Evolutionary conservation across 2,797 vertebrate genomes (phyloP).

Genomic region (Lindbergichthys nudifrons): DNA sequence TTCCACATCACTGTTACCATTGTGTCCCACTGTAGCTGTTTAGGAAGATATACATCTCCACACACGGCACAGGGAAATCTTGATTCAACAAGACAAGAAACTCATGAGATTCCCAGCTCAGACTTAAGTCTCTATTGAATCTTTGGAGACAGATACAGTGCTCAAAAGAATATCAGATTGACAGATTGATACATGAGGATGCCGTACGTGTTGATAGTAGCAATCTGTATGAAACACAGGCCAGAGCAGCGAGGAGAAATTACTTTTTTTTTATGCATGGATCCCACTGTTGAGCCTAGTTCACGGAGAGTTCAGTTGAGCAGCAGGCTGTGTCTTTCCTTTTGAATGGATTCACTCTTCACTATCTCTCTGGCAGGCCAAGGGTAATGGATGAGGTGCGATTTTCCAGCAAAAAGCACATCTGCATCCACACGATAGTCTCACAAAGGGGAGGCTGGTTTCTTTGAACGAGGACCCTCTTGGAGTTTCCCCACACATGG

Average conservation of each 20-base stretch:
- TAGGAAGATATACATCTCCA: slow-evolving; percentile 12
- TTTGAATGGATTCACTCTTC: slow-evolving; percentile 86
- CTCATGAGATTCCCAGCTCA: slow-evolving; percentile 60
- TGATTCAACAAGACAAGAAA: slow-evolving; percentile 60
- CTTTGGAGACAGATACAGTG: slow-evolving; percentile 73
- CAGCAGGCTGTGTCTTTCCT: slow-evolving; percentile 84
- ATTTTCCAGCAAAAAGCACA: slow-evolving; percentile 86
- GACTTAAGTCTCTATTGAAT: slow-evolving; percentile 58
- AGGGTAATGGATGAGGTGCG: slow-evolving; percentile 88
- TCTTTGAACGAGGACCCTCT: slow-evolving; percentile 78
- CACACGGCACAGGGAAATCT: slow-evolving; percentile 50
- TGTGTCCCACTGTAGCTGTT: not conserved
- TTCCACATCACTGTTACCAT: slow-evolving; percentile 4
- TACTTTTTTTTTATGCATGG: slow-evolving; percentile 81
- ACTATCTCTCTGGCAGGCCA: slow-evolving; percentile 82
- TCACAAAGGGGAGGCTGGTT: slow-evolving; percentile 82
- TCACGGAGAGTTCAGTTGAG: slow-evolving; percentile 87
- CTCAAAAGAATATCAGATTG: slow-evolving; percentile 78
- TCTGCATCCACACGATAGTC: slow-evolving; percentile 85
- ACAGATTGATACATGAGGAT: slow-evolving; percentile 82
- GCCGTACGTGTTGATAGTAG: slow-evolving; percentile 73
- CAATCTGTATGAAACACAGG: slow-evolving; percentile 80
- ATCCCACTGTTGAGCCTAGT: slow-evolving; percentile 80
- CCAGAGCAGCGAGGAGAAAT: slow-evolving; percentile 77
- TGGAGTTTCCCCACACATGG: slow-evolving; percentile 78